A percentile compares a stretch with the other conserved stretches of the same genome.
phyloP scores from a whole-genome alignment of 2,797 vertebrate genomes.

The Lutjanus argentimaculatus region DNA sequence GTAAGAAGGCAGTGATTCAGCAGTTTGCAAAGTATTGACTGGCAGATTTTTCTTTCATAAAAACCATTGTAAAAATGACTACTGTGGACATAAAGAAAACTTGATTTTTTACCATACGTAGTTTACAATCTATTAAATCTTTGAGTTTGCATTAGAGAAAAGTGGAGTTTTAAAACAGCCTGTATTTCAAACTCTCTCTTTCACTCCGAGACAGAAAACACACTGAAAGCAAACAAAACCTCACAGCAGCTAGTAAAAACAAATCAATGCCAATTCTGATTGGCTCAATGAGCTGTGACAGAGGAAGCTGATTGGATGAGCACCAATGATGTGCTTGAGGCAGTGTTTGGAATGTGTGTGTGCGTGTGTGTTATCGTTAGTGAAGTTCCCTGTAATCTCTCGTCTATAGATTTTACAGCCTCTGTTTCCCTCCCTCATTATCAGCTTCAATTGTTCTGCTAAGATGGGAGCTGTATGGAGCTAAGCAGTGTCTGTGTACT shows the following conservation, averaged over 20 bases:
- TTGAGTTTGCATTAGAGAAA: too few species aligned
- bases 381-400: conserved; percentile 52
- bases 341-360: conserved; percentile 14
- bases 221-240: conserved; percentile 8
- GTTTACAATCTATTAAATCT: neutral
- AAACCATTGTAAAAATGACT: neutral
- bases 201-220: conserved; percentile 3
- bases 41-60: neutral
- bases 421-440: conserved; percentile 61
- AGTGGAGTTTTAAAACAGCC: neutral
- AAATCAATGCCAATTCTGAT: conserved; percentile 68
- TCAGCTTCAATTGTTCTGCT: conserved; percentile 62
- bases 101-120: too few species aligned
- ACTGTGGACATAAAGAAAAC: neutral
- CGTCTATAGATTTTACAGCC: conserved; percentile 65
- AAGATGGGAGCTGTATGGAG: neutral
- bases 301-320: conserved; percentile 66
- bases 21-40: neutral
- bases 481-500: neutral
- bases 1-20: neutral
- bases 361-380: conserved; percentile 29
- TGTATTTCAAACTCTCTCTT: neutral
- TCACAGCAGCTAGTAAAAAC: conserved; percentile 21
- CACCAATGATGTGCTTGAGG: conserved; percentile 43
- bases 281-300: conserved; percentile 66